Evolutionary conservation across 1,140 invertebrate genomes (phyloP).

Genomic region (Neodiprion lecontei): DNA sequence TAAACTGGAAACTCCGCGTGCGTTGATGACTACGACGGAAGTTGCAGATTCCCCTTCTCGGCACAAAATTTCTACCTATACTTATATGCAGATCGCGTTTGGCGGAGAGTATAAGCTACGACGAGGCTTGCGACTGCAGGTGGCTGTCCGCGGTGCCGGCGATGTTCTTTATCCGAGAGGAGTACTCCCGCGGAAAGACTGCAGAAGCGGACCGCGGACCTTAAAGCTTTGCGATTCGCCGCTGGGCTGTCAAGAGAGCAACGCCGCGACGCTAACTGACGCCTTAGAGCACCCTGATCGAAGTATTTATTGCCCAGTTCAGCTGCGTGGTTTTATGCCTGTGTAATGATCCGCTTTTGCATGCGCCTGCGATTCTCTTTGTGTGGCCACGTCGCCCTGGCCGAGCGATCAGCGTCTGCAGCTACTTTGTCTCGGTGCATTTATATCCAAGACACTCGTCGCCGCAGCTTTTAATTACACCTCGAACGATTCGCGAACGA

Average conservation of each 20-base stretch:
- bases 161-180: constrained; percentile 49
- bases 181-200: constrained; percentile 26
- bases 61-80: too few relatives aligned
- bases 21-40: too few relatives aligned
- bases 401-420: neutral
- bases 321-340: constrained; percentile 33
- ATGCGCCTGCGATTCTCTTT: constrained; percentile 34
- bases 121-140: constrained; percentile 39
- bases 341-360: constrained; percentile 56
- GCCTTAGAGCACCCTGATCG: constrained; percentile 58
- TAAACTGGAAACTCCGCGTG: too few relatives aligned
- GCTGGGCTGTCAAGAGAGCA: constrained; percentile 45
- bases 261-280: constrained; percentile 55
- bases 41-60: too few relatives aligned
- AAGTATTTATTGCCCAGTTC: constrained; percentile 57
- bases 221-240: constrained; percentile 49
- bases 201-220: constrained; percentile 39
- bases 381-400: constrained; percentile 18
- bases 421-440: neutral
- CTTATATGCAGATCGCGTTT: too few relatives aligned
- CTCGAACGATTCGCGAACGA: too few relatives aligned
- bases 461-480: too few relatives aligned
- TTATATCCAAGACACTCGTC: neutral
- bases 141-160: constrained; percentile 52
- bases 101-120: constrained; percentile 12